Evolutionary conservation across 2,888 invertebrate genomes (phyloP), one percentile per base, ranked within the genome.

Genomic region (Sinohyriopsis cumingii): DNA sequence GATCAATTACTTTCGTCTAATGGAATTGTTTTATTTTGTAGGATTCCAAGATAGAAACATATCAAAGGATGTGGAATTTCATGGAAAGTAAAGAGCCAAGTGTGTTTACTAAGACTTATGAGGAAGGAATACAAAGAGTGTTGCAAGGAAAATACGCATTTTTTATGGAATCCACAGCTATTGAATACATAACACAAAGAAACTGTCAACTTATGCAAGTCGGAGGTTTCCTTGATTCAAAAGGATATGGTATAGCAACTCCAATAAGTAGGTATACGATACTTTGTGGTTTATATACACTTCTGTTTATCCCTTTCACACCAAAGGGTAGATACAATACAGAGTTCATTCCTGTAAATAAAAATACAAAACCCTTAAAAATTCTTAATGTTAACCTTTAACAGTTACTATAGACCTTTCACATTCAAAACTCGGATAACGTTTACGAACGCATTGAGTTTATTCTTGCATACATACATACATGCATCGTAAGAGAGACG

Each of bases 191-290:
- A 95, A 96, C 90, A n/a, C 86, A 89, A 74, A 75, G 98, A 65
- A 96, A 98, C 89, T 99, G 98, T 88, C 97, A 98, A 88, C 91
- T 99, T 63, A 98, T 97, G n/a, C 98, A 98, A 92, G 95, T 99
- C 67, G 98, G 98, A 0, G 98, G 98, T 0, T 91, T 95, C 5
- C 90, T 96, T 1, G 95, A 96, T 87, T 94, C 94, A 28, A 96
- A 96, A 86, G 96, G 97, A 33, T 99, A 99, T 90, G 99, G 99
- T 25, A 98, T 99, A 82, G 99, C 98, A 0, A 97, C 98, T 1
- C 97, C 96, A 76, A 97, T 95, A 91, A 97, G 98, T 91, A 76
- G 72, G 78, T 63, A 19, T 45, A 45, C 45, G 45, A 45, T 15
- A 15, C 45, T 45, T 45, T 15, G 3, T 53, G 20, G 15, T 22